phyloP scores from a whole-genome alignment of 2,888 invertebrate genomes.

The Silvanus unidentatus region DNA sequence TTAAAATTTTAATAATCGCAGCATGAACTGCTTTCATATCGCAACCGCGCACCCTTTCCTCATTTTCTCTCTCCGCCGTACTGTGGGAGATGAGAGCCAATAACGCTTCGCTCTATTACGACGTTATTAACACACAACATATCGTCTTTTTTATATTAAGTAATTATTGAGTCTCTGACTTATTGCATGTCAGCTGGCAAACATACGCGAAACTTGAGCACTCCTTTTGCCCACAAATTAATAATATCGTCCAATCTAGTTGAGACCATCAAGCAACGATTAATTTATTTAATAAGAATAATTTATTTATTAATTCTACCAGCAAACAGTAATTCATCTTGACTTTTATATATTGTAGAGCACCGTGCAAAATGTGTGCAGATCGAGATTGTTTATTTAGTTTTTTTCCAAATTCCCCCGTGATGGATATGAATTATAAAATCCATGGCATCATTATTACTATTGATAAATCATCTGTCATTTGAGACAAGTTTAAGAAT shows the following conservation, averaged over 20 bases:
- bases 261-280: too few species aligned
- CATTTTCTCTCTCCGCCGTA: slow-evolving; percentile 3
- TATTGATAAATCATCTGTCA: slow-evolving; percentile 29
- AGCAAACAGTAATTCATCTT: too few species aligned
- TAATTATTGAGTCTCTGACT: not conserved
- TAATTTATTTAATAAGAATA: too few species aligned
- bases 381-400: too few species aligned
- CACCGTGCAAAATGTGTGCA: too few species aligned
- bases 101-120: slow-evolving; percentile 6
- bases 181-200: slow-evolving; percentile 2
- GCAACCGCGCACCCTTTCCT: not conserved
- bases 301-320: too few species aligned
- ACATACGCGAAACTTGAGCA: not conserved
- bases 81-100: slow-evolving; percentile 9
- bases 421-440: too few species aligned
- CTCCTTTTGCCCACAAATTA: too few species aligned
- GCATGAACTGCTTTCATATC: slow-evolving; percentile 27
- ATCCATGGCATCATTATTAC: not conserved
- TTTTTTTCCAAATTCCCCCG: too few species aligned
- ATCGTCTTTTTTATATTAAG: not conserved
- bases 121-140: not conserved
- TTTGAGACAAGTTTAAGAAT: not conserved
- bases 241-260: too few species aligned
- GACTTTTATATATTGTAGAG: too few species aligned
- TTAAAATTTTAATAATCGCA: slow-evolving; percentile 39